Evolutionary conservation across 2,113 vertebrate species (phyloP).

Genomic region (Pholis gunnellus): DNA sequence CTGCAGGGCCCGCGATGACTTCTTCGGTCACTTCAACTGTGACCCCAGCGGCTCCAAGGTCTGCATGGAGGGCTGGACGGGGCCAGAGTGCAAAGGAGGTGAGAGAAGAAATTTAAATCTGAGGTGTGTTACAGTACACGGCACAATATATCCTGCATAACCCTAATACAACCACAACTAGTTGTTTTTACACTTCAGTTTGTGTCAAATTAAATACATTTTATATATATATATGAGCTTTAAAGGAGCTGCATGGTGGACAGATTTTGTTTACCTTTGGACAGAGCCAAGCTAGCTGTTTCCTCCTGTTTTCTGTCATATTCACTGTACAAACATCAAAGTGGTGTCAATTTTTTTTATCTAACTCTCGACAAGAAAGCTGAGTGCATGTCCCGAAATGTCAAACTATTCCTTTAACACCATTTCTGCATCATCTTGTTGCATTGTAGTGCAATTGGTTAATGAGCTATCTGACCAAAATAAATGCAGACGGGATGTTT

Average conservation of each 20-base stretch:
- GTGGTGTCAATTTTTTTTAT: not conserved
- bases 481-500: not conserved
- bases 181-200: not conserved
- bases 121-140: not conserved
- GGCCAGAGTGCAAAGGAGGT: slow-evolving; percentile 79
- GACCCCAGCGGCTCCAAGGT: slow-evolving; percentile 85
- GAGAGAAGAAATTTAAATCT: slow-evolving; percentile 18
- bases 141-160: not conserved
- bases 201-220: not conserved
- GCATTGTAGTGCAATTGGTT: not conserved
- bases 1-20: slow-evolving; percentile 82
- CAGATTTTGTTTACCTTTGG: not conserved
- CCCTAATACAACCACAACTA: not conserved
- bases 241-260: not conserved
- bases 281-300: not conserved
- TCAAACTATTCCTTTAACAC: not conserved
- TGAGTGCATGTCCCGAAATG: not conserved
- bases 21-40: slow-evolving; percentile 87
- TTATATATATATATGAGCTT: not conserved
- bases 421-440: not conserved
- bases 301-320: not conserved
- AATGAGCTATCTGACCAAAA: not conserved
- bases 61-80: slow-evolving; percentile 87
- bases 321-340: not conserved
- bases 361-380: not conserved